phyloP scores from a whole-genome alignment of 2,888 invertebrate species.

The Boloria euphrosyne region DNA sequence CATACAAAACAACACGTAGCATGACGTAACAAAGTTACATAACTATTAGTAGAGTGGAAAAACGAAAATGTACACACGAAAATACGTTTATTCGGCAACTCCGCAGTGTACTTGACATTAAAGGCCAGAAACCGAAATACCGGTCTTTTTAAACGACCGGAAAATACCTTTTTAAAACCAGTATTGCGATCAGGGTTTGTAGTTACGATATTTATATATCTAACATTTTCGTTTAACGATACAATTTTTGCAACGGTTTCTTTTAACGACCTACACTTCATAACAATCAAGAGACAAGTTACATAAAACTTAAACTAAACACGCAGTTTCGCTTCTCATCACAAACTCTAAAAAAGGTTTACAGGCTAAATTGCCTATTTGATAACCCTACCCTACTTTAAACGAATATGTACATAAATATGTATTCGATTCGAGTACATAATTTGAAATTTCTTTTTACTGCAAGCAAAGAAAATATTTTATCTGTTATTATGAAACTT shows the following conservation, averaged over 20 bases:
- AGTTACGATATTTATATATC: neutral
- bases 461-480: too few species aligned
- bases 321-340: too few species aligned
- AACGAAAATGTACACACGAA: constrained; percentile 17
- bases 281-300: too few species aligned
- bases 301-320: too few species aligned
- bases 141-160: constrained; percentile 26
- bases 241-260: neutral
- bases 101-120: constrained; percentile 34
- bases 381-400: too few species aligned
- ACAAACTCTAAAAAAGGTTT: too few species aligned
- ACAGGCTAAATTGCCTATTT: too few species aligned
- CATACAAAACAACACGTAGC: constrained; percentile 12
- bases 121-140: constrained; percentile 27
- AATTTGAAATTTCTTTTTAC: too few species aligned
- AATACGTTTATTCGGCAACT: constrained; percentile 11
- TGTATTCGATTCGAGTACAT: too few species aligned
- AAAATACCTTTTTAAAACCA: constrained; percentile 27
- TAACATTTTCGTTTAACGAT: neutral
- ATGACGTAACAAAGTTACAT: constrained; percentile 15
- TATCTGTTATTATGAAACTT: too few species aligned
- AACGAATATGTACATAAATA: too few species aligned
- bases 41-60: constrained; percentile 3
- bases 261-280: too few species aligned
- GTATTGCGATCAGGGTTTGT: constrained; percentile 12